Evolutionary conservation across 2,888 invertebrate genomes (phyloP), one percentile per base, ranked within the genome.

Genomic region (Pelosia muscerda): DNA sequence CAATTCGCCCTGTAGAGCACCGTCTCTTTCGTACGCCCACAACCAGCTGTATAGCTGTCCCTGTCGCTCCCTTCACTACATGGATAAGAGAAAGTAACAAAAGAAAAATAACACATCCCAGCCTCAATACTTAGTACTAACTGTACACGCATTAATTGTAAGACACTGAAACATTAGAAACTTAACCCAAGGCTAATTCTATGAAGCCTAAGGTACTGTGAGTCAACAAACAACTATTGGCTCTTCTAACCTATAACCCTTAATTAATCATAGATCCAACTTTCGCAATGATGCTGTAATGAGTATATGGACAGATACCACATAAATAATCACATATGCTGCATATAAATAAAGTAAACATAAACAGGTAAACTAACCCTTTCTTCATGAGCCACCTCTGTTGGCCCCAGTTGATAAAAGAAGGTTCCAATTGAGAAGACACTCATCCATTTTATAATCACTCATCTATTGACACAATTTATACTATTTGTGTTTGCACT

Each of bases 301-400:
- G 85, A 78, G 19, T 78, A 83, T 87, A 84, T 78, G 82, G 83
- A 84, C 84, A 88, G 81, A 74, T 77, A 77, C 80, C 81, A 79
- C 76, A 81, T 73, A 71, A 71, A 83, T 79, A 81, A 77, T 75
- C 74, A 81, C 76, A 83, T 66, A 76, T 78, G 28, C n/a, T 8
- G 76, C 78, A 69, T 76, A 79, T 68, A 73, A 75, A 79, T 77
- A 82, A 86, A 86, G 90, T 91, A 91, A 91, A 91, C 90, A 90
- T 90, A 92, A 91, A 93, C 92, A 93, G 90, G 88, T 87, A 90
- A 92, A 95, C 94, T 93, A 90, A 94, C 95, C 95, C 94, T 92
- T 94, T 94, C 94, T 94, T 95, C 95, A 95, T 95, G 94, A 94
- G 94, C 93, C 94, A 91, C 88, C 92, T 92, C 89, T 89, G 90